Evolutionary conservation across 2,888 invertebrate genomes (phyloP).

Genomic region (Athrips mouffetella): DNA sequence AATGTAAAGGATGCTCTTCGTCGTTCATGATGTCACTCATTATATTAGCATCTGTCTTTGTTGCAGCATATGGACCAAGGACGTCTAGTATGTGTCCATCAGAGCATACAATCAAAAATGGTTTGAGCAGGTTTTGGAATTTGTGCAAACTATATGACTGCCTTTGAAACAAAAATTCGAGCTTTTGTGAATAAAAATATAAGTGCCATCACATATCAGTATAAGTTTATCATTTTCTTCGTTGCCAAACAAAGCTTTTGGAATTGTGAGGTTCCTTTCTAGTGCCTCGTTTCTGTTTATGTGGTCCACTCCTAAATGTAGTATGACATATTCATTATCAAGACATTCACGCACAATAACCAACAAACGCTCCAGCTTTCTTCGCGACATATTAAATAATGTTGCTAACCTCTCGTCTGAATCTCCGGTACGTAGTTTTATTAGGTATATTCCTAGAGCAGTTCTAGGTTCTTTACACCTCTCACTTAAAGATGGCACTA

Average conservation of each 20-base stretch:
- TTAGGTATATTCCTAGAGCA: conserved; percentile 18
- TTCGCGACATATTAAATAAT: conserved; percentile 14
- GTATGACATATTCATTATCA: conserved; percentile 9
- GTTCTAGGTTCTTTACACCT: conserved; percentile 16
- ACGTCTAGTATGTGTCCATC: conserved; percentile 19
- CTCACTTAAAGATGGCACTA: conserved; percentile 7
- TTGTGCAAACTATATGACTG: conserved; percentile 17
- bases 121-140: conserved; percentile 14
- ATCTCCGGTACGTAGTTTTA: conserved; percentile 15
- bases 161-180: conserved; percentile 15
- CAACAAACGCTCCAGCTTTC: conserved; percentile 13
- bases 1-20: conserved; percentile 11
- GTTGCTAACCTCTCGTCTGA: conserved; percentile 12
- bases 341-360: conserved; percentile 11
- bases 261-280: conserved; percentile 16
- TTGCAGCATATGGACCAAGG: conserved; percentile 16
- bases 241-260: conserved; percentile 20
- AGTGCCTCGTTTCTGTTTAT: conserved; percentile 19
- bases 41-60: conserved; percentile 17
- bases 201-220: conserved; percentile 17
- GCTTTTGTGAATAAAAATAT: conserved; percentile 22
- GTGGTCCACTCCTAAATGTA: conserved; percentile 19
- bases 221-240: conserved; percentile 13
- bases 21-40: conserved; percentile 11
- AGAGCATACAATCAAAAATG: conserved; percentile 12